Evolutionary conservation across 2,113 vertebrate species (phyloP).

Genomic region (Willisornis vidua): DNA sequence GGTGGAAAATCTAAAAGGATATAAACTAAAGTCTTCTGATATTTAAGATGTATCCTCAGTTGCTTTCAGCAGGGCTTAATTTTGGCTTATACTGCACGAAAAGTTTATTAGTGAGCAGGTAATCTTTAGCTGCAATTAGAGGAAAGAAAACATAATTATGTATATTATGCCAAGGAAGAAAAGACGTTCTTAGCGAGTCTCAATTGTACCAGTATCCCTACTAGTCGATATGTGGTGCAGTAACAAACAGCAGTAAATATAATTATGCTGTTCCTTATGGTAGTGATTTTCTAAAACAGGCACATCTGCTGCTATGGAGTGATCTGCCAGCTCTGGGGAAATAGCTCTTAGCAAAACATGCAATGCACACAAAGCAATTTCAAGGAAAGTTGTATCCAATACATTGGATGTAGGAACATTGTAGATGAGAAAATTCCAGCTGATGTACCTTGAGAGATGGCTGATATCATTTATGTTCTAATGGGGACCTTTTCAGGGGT

Average conservation of each 20-base stretch:
- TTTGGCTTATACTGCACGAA: not conserved
- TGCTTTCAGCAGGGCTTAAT: not conserved
- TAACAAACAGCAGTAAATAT: conserved; percentile 70
- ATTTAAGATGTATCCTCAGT: not conserved
- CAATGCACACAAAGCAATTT: conserved; percentile 60
- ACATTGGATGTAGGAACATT: not conserved
- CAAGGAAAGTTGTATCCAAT: conserved; percentile 57
- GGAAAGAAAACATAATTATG: conserved; percentile 13
- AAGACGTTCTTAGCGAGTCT: not conserved
- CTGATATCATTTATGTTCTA: not conserved
- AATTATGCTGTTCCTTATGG: conserved; percentile 74
- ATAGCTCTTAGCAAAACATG: conserved; percentile 68
- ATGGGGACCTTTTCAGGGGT: not conserved
- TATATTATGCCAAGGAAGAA: not conserved
- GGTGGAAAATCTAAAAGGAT: not conserved
- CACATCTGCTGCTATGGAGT: conserved; percentile 65
- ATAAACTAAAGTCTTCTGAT: not conserved
- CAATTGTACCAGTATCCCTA: conserved; percentile 36
- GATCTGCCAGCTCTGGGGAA: conserved; percentile 69
- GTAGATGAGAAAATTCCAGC: conserved; percentile 4
- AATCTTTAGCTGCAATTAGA: conserved; percentile 7
- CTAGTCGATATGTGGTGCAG: not conserved
- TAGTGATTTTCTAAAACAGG: conserved; percentile 64
- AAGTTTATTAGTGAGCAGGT: not conserved
- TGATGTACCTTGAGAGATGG: not conserved